Conservation (phyloP, 2,113 vertebrate genomes). For the Microcebus jonahi region DNA sequence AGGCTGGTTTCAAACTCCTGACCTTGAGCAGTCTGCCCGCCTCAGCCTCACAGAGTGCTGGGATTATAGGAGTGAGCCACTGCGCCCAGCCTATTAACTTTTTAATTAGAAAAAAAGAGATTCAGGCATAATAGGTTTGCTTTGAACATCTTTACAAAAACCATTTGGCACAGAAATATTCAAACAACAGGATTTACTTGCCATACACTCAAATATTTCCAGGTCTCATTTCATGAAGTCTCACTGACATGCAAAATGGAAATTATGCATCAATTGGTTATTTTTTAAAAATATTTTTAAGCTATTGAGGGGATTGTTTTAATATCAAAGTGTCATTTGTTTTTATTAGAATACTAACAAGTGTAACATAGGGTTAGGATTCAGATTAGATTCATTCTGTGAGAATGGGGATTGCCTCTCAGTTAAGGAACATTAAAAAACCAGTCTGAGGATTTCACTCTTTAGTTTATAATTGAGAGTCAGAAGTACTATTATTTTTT, state of each 20-base stretch:
- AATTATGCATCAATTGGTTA: not conserved
- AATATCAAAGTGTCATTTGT: slow-evolving; percentile 26
- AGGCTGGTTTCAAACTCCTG: no score
- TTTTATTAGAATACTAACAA: slow-evolving; percentile 42
- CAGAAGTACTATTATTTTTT: not conserved
- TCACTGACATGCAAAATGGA: not conserved
- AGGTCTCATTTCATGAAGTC: not conserved
- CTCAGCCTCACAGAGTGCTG: no score
- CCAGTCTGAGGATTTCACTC: not conserved
- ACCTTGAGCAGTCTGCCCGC: no score
- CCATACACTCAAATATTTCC: slow-evolving; percentile 22
- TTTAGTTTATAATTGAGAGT: not conserved
- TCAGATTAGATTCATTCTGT: not conserved
- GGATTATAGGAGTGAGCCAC: no score
- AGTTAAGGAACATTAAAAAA: not conserved
- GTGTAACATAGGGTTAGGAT: not conserved
- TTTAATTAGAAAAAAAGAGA: not conserved
- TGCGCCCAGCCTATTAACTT: not conserved
- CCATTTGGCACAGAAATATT: slow-evolving; percentile 22
- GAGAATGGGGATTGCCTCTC: not conserved
- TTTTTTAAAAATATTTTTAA: not conserved
- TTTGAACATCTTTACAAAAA: slow-evolving; percentile 51
- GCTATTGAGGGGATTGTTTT: not conserved
- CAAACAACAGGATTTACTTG: slow-evolving; percentile 14
- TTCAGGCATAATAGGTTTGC: not conserved